These are phyloP conservation scores for Aix galericulata DNA, from an alignment of 2,113 vertebrate species.

Conservation along the genomic window DNA sequence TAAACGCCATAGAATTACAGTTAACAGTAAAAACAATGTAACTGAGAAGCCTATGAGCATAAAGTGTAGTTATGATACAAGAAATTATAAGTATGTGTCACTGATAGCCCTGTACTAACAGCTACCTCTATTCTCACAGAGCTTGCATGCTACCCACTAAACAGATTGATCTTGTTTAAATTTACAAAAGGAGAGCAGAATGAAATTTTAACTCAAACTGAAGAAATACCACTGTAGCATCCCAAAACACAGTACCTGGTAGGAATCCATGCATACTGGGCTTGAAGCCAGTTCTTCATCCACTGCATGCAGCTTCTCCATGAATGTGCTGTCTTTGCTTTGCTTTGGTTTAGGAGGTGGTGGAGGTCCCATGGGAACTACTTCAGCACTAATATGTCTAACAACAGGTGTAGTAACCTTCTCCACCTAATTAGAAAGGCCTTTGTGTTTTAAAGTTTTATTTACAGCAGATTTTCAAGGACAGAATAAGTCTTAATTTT, in stretches of 20 bases:
- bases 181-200: not conserved
- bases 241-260: conserved; percentile 77
- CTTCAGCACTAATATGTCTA: conserved; percentile 78
- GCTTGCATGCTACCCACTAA: accelerated
- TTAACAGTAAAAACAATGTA: not conserved
- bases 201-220: too few relatives aligned
- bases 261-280: conserved; percentile 82
- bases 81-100: accelerated
- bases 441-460: conserved; percentile 21
- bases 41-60: accelerated
- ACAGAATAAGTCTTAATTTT: not conserved
- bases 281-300: conserved; percentile 88
- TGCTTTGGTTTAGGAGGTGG: conserved; percentile 80
- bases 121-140: not conserved
- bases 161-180: not conserved
- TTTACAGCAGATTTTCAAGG: not conserved
- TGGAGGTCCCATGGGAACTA: conserved; percentile 91
- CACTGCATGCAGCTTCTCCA: conserved; percentile 94
- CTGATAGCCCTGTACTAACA: not conserved
- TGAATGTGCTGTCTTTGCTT: conserved; percentile 84
- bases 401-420: conserved; percentile 10
- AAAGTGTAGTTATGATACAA: accelerated
- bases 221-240: accelerated
- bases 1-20: not conserved
- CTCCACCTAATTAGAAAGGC: conserved; percentile 58